phyloP scores from a whole-genome alignment of 1,140 invertebrate species.

The Aphidius gifuensis region DNA sequence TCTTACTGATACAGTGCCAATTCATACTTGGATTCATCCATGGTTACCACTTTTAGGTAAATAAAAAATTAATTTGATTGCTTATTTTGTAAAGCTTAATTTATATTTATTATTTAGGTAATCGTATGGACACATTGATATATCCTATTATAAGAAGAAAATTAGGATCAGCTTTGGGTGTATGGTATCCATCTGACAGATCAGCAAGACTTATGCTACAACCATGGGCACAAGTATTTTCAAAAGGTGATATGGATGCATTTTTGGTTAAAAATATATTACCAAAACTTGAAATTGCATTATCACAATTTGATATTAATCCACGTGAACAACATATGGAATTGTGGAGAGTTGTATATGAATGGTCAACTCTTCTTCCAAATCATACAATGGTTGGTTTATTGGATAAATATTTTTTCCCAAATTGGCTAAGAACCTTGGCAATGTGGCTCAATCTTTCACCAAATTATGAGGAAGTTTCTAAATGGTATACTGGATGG shows the following conservation, averaged over 20 bases:
- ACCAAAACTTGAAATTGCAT: slow-evolving; percentile 78
- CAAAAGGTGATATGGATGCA: slow-evolving; percentile 75
- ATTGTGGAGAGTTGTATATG: slow-evolving; percentile 83
- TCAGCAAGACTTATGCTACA: slow-evolving; percentile 89
- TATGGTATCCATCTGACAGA: slow-evolving; percentile 89
- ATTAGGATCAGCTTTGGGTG: slow-evolving; percentile 78
- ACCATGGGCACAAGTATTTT: slow-evolving; percentile 88
- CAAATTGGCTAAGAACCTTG: slow-evolving; percentile 79
- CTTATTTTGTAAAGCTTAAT: no score
- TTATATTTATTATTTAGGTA: slow-evolving; percentile 39
- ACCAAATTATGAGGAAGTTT: slow-evolving; percentile 80
- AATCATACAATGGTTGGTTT: slow-evolving; percentile 67
- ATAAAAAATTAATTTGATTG: slow-evolving; percentile 24
- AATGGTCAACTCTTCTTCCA: slow-evolving; percentile 80
- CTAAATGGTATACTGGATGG: slow-evolving; percentile 87
- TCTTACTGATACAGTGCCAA: slow-evolving; percentile 85
- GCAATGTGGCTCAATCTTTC: slow-evolving; percentile 78
- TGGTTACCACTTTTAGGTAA: slow-evolving; percentile 79
- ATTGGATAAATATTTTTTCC: slow-evolving; percentile 83
- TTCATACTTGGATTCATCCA: slow-evolving; percentile 95
- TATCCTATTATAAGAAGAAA: slow-evolving; percentile 94
- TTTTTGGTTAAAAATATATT: slow-evolving; percentile 88
- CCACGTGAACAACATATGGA: slow-evolving; percentile 78
- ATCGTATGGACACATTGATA: slow-evolving; percentile 71
- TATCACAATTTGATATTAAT: slow-evolving; percentile 79